A percentile compares a stretch with the other conserved stretches of the same genome.
Conservation (phyloP, 2,113 vertebrate genomes). For the Glaucomys volans region DNA sequence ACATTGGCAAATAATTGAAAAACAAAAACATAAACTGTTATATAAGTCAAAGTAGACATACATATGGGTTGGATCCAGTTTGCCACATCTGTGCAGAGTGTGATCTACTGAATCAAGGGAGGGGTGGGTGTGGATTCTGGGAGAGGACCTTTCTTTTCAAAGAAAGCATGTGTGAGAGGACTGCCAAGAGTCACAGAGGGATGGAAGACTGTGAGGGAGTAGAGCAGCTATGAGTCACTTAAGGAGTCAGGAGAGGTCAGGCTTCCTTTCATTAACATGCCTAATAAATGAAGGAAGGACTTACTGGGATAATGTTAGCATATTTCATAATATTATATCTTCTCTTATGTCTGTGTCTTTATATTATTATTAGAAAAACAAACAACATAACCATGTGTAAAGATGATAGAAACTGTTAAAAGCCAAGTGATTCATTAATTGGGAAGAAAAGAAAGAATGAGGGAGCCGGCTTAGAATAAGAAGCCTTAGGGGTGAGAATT, state of each 20-base stretch:
- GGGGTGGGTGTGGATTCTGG: neutral
- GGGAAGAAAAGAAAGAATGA: neutral
- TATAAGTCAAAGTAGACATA: slow-evolving; percentile 30
- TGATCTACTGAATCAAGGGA: neutral
- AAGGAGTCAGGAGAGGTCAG: neutral
- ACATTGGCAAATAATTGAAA: slow-evolving; percentile 31
- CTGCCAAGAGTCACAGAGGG: neutral
- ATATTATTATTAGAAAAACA: slow-evolving; percentile 6
- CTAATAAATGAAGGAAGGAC: neutral
- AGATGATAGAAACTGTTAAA: neutral
- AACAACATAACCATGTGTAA: neutral
- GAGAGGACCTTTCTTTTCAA: slow-evolving; percentile 5
- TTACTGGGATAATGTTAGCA: neutral
- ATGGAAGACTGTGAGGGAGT: neutral
- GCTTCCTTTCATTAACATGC: neutral
- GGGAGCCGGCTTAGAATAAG: neutral
- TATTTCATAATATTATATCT: neutral
- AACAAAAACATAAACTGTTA: neutral
- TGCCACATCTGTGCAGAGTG: neutral
- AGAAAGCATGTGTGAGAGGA: neutral
- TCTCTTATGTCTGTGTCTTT: neutral
- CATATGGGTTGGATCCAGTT: neutral
- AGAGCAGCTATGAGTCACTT: neutral
- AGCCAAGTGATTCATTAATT: neutral
- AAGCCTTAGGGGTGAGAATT: neutral